phyloP scores from a whole-genome alignment of 2,888 invertebrate species.

The Epirrhoe tristata region DNA sequence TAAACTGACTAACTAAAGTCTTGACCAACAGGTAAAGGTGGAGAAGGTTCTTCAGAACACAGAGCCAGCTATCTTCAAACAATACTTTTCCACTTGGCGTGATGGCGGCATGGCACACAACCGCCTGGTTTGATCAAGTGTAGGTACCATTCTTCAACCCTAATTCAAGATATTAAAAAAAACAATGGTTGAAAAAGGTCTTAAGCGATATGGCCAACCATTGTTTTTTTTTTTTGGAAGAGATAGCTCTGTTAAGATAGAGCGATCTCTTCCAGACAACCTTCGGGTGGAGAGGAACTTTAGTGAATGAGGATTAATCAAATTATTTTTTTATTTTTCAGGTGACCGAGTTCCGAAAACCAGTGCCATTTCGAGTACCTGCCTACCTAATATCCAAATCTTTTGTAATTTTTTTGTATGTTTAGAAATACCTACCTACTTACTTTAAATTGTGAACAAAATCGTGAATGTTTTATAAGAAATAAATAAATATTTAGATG shows the following conservation, averaged over 20 bases:
- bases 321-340: background rate
- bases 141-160: too few species aligned
- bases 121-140: slow-evolving; percentile 75
- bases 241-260: too few species aligned
- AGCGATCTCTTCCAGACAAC: background rate
- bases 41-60: slow-evolving; percentile 92
- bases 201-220: too few species aligned
- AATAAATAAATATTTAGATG: too few species aligned
- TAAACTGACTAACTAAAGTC: background rate
- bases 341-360: background rate
- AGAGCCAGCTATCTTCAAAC: slow-evolving; percentile 95
- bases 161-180: too few species aligned
- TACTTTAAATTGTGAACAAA: background rate
- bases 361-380: background rate
- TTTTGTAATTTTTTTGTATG: background rate
- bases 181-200: too few species aligned
- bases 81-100: slow-evolving; percentile 94
- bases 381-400: background rate
- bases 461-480: background rate
- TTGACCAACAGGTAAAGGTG: slow-evolving; percentile 82
- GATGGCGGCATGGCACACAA: slow-evolving; percentile 87
- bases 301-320: too few species aligned
- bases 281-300: too few species aligned
- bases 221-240: too few species aligned
- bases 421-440: background rate